Conservation (phyloP, 2,113 vertebrate species). For the Seriola dumerili region DNA sequence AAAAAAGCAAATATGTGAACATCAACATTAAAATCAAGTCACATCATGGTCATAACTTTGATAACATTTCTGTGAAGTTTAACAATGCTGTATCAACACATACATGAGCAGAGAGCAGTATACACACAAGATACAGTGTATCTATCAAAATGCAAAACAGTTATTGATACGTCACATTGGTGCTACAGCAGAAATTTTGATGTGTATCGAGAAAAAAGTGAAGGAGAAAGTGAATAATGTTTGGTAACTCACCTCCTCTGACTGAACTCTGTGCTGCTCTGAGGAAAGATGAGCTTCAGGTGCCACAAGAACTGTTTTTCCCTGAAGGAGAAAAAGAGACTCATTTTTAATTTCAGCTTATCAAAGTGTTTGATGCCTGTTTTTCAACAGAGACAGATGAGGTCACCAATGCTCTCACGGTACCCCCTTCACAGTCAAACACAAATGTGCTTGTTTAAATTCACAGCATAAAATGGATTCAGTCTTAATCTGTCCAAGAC, state of each 20-base stretch:
- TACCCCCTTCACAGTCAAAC: conserved; percentile 45
- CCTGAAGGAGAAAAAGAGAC: conserved; percentile 79
- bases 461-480: conserved; percentile 54
- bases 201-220: background rate
- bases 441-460: conserved; percentile 66
- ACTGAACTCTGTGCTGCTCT: conserved; percentile 89
- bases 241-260: conserved; percentile 88
- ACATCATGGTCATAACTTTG: background rate
- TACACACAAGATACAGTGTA: too few species aligned
- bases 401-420: conserved; percentile 25
- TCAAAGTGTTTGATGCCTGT: conserved; percentile 31
- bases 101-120: background rate
- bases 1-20: background rate
- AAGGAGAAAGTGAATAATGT: background rate
- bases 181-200: background rate
- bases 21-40: background rate
- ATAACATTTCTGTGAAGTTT: background rate
- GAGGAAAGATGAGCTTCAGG: conserved; percentile 93
- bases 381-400: conserved; percentile 32
- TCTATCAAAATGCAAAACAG: background rate
- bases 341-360: conserved; percentile 29
- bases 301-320: conserved; percentile 93
- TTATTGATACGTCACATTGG: background rate
- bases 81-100: background rate
- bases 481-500: conserved; percentile 52